Base-by-base conservation (phyloP, 2,888 invertebrate genomes). In the Tridacna gigas region DNA sequence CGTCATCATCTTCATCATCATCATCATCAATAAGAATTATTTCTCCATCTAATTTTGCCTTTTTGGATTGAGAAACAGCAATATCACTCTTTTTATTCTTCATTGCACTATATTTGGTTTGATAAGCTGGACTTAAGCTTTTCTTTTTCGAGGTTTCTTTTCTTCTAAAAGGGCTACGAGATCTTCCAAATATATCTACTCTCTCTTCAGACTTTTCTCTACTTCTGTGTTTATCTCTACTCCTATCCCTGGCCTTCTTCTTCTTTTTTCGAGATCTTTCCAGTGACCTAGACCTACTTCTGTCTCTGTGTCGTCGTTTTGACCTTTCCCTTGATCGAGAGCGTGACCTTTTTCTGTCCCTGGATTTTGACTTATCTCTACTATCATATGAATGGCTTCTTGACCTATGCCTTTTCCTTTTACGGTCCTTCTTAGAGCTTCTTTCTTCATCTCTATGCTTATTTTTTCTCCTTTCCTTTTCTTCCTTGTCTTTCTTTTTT, bases 301-400 rank as follows among this genome's bases (percentile, higher is more conserved):
- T 76, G 56, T 83, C 80, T 48, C 84, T 67, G 74, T 69, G 79
- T 25, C 74, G 78, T 65, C 78, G 45, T 45, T 73, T 77, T 47
- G 71, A 63, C 25, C 80, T 77, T 22, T 88, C 84, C 47, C 80
- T 61, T 48, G 84, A 82, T 20, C 88, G 69, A 22, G 91, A 91
- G 63, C 88, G 77, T 37, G 90, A 90, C n/a, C 89, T 74, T 74
- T 67, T 66, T 74, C 87, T 88, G n/a, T 90, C 90, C 73, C 78
- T 78, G 60, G 91, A 90, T 22, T 82, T 84, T 75, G 91, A 90
- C 63, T 89, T 80, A 7, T 77, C 80, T 74, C 84, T 86, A 15
- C 82, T 75, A 28, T 88, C 89, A 77, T 82, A 77, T 74, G 89
- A 88, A 73, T 80, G 86, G 77, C 86, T 86, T 74, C 84, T 79